Evolutionary conservation across 2,113 vertebrate genomes (phyloP).

Genomic region (Xenus cinereus): DNA sequence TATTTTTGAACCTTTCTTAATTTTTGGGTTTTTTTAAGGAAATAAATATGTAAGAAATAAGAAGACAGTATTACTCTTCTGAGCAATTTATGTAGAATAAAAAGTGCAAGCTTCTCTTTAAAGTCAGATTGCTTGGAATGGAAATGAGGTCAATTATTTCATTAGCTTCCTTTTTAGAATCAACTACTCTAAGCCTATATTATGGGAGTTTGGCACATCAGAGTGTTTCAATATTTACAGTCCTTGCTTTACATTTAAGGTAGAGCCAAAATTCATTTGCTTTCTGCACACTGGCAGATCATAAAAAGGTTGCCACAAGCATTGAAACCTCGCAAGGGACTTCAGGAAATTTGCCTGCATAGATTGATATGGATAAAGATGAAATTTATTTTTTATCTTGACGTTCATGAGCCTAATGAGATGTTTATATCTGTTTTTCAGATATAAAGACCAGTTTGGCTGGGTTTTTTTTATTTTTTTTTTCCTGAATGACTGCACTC

Average conservation of each 20-base stretch:
- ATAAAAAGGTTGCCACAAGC: background rate
- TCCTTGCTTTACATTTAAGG: slow-evolving; percentile 2
- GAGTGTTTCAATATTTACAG: slow-evolving; percentile 44
- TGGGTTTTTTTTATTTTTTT: background rate
- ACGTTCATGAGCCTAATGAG: background rate
- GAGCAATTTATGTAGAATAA: background rate
- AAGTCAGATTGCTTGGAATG: slow-evolving; percentile 7
- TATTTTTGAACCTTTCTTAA: background rate
- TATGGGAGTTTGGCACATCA: background rate
- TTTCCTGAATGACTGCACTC: background rate
- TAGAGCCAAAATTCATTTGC: slow-evolving; percentile 13
- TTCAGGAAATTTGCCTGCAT: background rate
- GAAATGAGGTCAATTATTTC: slow-evolving; percentile 50
- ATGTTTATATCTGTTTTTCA: background rate
- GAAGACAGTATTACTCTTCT: background rate
- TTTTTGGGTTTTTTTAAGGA: background rate
- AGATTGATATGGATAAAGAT: background rate
- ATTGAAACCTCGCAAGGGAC: background rate
- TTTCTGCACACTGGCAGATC: background rate
- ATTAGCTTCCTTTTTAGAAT: slow-evolving; percentile 46
- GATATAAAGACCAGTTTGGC: background rate
- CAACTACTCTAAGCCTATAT: background rate
- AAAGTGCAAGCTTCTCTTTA: background rate
- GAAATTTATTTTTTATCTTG: background rate
- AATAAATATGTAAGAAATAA: background rate